A percentile compares a stretch with the other conserved stretches of the same genome.
Conservation (phyloP, 2,888 invertebrate species). For the Orthosia cruda region DNA sequence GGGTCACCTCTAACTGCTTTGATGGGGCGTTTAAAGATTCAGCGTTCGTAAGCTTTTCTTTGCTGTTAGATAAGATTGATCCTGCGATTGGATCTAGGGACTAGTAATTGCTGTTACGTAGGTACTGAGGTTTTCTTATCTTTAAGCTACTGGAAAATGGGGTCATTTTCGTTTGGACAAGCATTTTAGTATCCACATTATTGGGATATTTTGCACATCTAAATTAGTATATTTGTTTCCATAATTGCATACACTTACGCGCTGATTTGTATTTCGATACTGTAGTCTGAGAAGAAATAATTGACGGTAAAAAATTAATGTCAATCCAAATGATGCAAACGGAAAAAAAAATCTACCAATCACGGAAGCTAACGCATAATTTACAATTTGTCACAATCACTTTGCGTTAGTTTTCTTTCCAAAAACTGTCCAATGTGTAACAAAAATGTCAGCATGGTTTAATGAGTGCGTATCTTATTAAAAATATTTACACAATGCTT, state of each 20-base stretch:
- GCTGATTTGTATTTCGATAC: too few species aligned
- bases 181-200: not conserved
- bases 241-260: too few species aligned
- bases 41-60: constrained; percentile 6
- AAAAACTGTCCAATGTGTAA: not conserved
- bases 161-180: not conserved
- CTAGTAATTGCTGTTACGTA: not conserved
- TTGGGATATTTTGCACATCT: too few species aligned
- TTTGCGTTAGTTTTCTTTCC: too few species aligned
- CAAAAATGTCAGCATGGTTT: not conserved
- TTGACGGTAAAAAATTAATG: too few species aligned
- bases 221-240: not conserved
- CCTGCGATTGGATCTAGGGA: not conserved
- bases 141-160: not conserved
- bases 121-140: not conserved
- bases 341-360: too few species aligned
- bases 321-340: too few species aligned
- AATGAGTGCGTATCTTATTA: not conserved
- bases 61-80: not conserved
- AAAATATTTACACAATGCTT: not conserved
- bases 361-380: too few species aligned
- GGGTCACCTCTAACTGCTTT: constrained; percentile 42
- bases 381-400: too few species aligned
- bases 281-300: too few species aligned
- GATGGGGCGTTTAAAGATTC: constrained; percentile 32